phyloP scores from a whole-genome alignment of 2,797 vertebrate genomes.

The Manis javanica region DNA sequence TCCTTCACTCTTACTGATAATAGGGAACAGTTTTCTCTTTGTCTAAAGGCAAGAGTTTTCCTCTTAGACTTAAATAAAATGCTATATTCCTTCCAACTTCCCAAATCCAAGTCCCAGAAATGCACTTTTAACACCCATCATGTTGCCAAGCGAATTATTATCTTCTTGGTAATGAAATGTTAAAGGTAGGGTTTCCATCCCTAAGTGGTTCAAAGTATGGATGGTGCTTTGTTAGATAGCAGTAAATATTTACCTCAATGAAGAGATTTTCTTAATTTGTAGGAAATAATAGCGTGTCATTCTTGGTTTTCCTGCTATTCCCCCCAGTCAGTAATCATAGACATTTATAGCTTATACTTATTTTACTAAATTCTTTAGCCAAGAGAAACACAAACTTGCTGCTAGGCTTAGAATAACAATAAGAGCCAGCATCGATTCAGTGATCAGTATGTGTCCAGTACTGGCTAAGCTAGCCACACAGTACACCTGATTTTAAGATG shows the following conservation, averaged over 20 bases:
- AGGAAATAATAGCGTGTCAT: background rate
- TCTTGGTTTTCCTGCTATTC: background rate
- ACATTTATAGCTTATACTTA: background rate
- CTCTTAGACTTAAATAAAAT: background rate
- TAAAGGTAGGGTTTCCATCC: background rate
- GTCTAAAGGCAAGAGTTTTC: background rate
- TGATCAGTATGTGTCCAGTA: fast-evolving
- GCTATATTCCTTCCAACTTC: background rate
- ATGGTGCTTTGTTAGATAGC: background rate
- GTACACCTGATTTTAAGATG: background rate
- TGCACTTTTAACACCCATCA: fast-evolving
- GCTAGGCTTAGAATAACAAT: background rate
- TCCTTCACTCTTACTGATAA: background rate
- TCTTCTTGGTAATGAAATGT: background rate
- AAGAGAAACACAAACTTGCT: background rate
- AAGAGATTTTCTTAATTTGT: background rate
- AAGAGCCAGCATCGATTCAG: background rate
- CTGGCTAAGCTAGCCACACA: too few relatives aligned
- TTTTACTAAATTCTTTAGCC: background rate
- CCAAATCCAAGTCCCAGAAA: background rate
- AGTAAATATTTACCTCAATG: background rate
- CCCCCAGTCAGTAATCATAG: background rate
- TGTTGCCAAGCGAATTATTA: background rate
- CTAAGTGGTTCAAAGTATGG: background rate
- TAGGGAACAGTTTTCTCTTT: background rate